Evolutionary conservation across 2,113 vertebrate genomes (phyloP), one percentile per base, ranked within the genome.

Genomic region (Capra hircus): DNA sequence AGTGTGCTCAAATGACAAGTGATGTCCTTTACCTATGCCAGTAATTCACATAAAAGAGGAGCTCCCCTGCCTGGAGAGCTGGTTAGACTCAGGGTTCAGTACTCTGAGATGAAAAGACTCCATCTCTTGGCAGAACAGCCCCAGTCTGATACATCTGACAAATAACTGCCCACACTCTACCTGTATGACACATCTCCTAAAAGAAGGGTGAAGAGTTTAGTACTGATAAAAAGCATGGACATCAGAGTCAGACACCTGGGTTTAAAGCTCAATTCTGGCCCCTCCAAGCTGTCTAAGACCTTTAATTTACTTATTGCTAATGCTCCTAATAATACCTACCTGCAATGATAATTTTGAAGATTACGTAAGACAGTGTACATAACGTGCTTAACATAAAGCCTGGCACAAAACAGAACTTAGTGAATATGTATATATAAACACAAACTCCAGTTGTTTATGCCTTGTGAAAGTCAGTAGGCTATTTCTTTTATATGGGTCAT

Each of bases 281-380:
- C 50, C 95, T 97, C 33, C 40, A 93, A 93, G 13, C 15, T 71
- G 40, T 13, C 36, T 71, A 53, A 90, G 28, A 83, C 30, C 36
- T 97, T 95, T 90, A 94, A 96, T 82, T 96, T 96, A 84, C 30
- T 67, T 71, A 80, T 80, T 93, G 62, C 7, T 88, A 64, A 74
- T 71, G 8, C 17, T 96, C 8, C 43, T 86, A 94, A 71, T 86
- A 97, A 89, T 91, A 91, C 5, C 30, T 92, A 53, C 30, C 33
- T 89, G 7, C 30, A 9, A 9, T 60, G 48, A 91, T 43, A 55
- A 62, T 82, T 83, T 45, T 40, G 55, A 90, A 87, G 23, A 87
- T 89, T 45, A 60, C 7, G 0, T 77, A 82, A 82, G 28, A 92
- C 33, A 82, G 13, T 78, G 7, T 87, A 40, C 77, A 27, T 55